Evolutionary conservation across 2,888 invertebrate genomes (phyloP).

Genomic region (Pheosia gnoma): DNA sequence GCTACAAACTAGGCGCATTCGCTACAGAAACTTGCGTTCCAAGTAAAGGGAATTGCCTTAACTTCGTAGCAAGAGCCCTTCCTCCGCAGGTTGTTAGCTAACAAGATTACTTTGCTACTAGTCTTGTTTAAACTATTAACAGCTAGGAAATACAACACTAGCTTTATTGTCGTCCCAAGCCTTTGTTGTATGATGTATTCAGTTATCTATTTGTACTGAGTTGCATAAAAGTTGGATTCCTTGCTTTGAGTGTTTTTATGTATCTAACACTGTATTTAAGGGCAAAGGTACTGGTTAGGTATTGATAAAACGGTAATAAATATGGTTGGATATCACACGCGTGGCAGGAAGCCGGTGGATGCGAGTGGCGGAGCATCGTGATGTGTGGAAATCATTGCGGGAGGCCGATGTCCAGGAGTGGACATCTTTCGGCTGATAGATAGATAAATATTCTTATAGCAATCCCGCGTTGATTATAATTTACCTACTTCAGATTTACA

Average conservation of each 20-base stretch:
- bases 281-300: too few species aligned
- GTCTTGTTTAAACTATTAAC: slow-evolving; percentile 69
- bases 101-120: slow-evolving; percentile 69
- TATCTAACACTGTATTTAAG: not conserved
- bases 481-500: not conserved
- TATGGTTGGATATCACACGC: too few species aligned
- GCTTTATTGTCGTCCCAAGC: slow-evolving; percentile 31
- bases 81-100: slow-evolving; percentile 68
- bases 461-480: too few species aligned
- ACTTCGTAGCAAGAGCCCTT: slow-evolving; percentile 64
- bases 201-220: slow-evolving; percentile 4
- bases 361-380: too few species aligned
- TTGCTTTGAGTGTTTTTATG: not conserved
- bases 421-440: too few species aligned
- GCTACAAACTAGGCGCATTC: slow-evolving; percentile 19
- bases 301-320: too few species aligned
- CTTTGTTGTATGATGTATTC: slow-evolving; percentile 12
- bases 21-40: slow-evolving; percentile 38
- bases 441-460: too few species aligned
- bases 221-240: not conserved
- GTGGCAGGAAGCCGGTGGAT: too few species aligned
- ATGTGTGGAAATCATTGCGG: too few species aligned
- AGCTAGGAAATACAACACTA: slow-evolving; percentile 48
- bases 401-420: too few species aligned
- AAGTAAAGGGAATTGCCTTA: slow-evolving; percentile 72